phyloP scores from a whole-genome alignment of 2,888 invertebrate genomes.

The Drosophila ustulata region DNA sequence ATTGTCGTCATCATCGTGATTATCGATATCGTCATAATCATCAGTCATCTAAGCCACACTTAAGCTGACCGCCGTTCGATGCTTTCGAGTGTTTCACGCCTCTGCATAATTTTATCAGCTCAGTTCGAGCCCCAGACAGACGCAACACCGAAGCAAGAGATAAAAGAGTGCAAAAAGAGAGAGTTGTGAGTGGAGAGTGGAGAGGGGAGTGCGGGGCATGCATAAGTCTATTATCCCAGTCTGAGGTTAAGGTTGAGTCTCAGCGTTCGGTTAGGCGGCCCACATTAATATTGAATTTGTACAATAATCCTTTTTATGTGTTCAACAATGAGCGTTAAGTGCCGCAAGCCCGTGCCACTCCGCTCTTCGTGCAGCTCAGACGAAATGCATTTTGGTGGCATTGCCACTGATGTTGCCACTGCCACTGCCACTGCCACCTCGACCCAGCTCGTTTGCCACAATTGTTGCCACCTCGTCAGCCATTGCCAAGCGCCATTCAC shows the following conservation, averaged over 20 bases:
- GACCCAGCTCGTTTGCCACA: constrained; percentile 8
- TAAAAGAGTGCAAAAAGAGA: background rate
- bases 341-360: constrained; percentile 54
- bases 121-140: constrained; percentile 26
- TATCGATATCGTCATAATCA: constrained; percentile 23
- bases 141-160: background rate
- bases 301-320: constrained; percentile 78
- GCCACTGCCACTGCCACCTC: constrained; percentile 7
- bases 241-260: constrained; percentile 18
- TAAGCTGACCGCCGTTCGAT: constrained; percentile 61
- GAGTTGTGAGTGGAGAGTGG: background rate
- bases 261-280: constrained; percentile 31
- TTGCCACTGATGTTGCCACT: background rate
- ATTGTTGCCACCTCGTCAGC: constrained; percentile 33
- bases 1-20: constrained; percentile 12
- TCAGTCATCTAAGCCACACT: constrained; percentile 67
- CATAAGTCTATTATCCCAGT: constrained; percentile 9
- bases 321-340: constrained; percentile 73
- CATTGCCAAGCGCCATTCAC: constrained; percentile 31
- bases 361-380: constrained; percentile 62
- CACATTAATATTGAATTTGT: constrained; percentile 80
- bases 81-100: constrained; percentile 72
- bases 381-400: constrained; percentile 56
- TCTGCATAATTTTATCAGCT: constrained; percentile 73
- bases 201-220: background rate